phyloP scores from a whole-genome alignment of 2,797 vertebrate genomes.

The Ptychadena robeensis region DNA sequence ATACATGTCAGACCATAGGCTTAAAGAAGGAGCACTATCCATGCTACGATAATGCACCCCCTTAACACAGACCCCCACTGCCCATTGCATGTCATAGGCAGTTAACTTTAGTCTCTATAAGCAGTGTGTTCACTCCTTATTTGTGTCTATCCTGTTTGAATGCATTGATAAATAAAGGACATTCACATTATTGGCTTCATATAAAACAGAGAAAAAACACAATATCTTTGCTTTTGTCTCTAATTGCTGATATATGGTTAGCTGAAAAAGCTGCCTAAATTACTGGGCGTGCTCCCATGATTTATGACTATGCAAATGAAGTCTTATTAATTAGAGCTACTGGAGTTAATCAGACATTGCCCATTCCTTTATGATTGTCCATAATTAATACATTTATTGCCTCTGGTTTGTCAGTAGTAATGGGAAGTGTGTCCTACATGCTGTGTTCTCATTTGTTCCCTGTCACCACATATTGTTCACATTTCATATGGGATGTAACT shows the following conservation, averaged over 20 bases:
- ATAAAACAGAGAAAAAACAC: neutral
- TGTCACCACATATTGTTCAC: neutral
- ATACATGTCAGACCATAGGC: no score
- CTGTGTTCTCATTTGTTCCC: neutral
- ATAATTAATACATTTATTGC: neutral
- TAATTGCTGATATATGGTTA: neutral
- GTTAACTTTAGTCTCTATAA: no score
- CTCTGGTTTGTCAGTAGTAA: neutral
- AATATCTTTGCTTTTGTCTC: neutral
- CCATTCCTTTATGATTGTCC: neutral
- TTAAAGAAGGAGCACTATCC: no score
- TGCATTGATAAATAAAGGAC: no score
- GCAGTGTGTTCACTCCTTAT: no score
- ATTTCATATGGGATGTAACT: neutral
- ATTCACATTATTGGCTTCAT: neutral
- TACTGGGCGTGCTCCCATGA: conserved; percentile 19
- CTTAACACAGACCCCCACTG: no score
- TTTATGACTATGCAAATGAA: neutral
- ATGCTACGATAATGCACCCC: no score
- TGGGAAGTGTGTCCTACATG: neutral
- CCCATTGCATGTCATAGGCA: no score
- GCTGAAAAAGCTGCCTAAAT: neutral
- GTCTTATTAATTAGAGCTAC: conserved; percentile 30
- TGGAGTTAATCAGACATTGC: neutral
- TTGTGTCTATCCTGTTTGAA: no score